Evolutionary conservation across 2,797 vertebrate genomes (phyloP).

Genomic region (Rhinella marina): DNA sequence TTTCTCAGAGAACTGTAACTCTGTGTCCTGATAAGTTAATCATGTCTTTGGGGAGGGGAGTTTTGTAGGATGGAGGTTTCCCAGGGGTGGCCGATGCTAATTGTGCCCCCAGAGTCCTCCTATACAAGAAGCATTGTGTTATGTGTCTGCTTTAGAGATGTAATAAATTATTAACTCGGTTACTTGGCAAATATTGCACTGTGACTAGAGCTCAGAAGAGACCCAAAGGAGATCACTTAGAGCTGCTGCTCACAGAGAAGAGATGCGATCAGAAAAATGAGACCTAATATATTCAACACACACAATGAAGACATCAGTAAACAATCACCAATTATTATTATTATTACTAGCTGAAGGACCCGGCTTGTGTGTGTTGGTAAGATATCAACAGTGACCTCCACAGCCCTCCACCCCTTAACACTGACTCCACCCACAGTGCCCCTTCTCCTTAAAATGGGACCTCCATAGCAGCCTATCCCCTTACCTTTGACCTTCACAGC

Average conservation of each 20-base stretch:
- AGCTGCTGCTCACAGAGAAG: too few species aligned
- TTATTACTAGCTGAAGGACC: too few species aligned
- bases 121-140: neutral
- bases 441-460: too few species aligned
- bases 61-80: neutral
- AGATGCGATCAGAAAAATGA: too few species aligned
- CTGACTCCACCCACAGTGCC: too few species aligned
- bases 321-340: neutral
- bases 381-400: too few species aligned
- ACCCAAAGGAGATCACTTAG: neutral
- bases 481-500: too few species aligned
- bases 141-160: slow-evolving; percentile 28
- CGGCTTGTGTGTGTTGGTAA: too few species aligned
- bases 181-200: slow-evolving; percentile 14
- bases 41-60: neutral
- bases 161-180: slow-evolving; percentile 29
- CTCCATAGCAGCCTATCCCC: too few species aligned
- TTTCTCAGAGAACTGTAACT: neutral
- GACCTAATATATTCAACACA: too few species aligned
- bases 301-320: neutral
- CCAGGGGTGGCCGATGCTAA: neutral
- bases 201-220: neutral
- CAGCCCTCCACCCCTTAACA: too few species aligned
- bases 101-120: neutral
- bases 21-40: neutral